Conservation (phyloP, 2,888 invertebrate genomes). For the Drosophila quasianomalipes region DNA sequence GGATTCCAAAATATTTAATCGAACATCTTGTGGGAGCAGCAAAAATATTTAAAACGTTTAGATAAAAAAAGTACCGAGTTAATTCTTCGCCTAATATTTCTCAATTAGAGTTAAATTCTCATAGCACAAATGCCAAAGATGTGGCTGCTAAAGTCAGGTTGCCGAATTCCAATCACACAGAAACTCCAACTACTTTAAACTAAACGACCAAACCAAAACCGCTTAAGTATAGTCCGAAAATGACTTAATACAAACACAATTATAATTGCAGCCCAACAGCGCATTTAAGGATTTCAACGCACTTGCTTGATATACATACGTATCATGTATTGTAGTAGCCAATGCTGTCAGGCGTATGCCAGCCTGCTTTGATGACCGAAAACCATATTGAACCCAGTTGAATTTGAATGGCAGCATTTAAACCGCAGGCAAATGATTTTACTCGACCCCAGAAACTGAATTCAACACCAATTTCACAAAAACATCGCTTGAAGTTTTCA, state of each 20-base stretch:
- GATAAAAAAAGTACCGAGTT: neutral
- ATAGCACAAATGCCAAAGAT: neutral
- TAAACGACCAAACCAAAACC: neutral
- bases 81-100: neutral
- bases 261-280: neutral
- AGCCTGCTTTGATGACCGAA: slow-evolving; percentile 12
- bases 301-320: neutral
- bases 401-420: slow-evolving; percentile 51
- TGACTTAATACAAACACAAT: neutral
- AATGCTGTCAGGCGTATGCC: slow-evolving; percentile 9
- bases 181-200: neutral
- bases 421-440: slow-evolving; percentile 62
- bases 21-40: neutral
- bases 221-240: neutral
- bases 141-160: neutral
- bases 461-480: slow-evolving; percentile 52
- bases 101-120: neutral
- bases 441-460: slow-evolving; percentile 47
- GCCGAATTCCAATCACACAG: neutral
- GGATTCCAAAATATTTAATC: neutral
- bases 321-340: neutral
- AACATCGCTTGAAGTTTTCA: slow-evolving; percentile 37
- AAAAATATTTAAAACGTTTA: neutral
- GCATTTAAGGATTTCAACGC: neutral
- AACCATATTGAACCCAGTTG: slow-evolving; percentile 19